Percentiles rank a stretch among this genome's conserved stretches.
Conservation (phyloP, 2,113 vertebrate species). For the Sphaerodactylus townsendi region DNA sequence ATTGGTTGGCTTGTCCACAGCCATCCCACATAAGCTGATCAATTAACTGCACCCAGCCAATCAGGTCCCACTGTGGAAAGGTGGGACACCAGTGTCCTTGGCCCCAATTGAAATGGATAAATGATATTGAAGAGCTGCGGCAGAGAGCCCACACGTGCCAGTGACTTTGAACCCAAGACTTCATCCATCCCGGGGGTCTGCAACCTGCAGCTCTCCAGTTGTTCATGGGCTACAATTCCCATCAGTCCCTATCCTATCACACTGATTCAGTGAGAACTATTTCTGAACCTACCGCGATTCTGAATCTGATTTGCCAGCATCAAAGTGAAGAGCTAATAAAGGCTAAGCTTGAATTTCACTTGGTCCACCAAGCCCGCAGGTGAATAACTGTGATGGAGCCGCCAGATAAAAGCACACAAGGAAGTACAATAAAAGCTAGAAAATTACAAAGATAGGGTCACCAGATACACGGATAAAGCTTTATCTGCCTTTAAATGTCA, state of each 20-base stretch:
- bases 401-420: neutral
- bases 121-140: neutral
- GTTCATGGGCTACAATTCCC: too few relatives aligned
- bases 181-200: too few relatives aligned
- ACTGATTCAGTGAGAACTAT: neutral
- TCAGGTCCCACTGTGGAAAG: too few relatives aligned
- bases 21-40: too few relatives aligned
- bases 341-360: constrained; percentile 32
- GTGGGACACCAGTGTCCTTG: too few relatives aligned
- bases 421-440: constrained; percentile 21
- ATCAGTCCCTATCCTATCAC: too few relatives aligned
- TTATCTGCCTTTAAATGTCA: constrained; percentile 21
- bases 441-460: constrained; percentile 31
- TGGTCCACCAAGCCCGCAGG: neutral
- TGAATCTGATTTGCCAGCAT: constrained; percentile 7
- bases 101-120: too few relatives aligned
- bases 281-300: neutral
- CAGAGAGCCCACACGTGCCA: neutral
- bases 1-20: too few relatives aligned
- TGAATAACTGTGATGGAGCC: constrained; percentile 12
- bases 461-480: constrained; percentile 3
- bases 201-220: too few relatives aligned
- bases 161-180: neutral
- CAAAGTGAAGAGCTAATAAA: constrained; percentile 13
- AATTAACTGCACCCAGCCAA: too few relatives aligned